phyloP scores from a whole-genome alignment of 2,797 vertebrate genomes.

The Cheirogaleus major region DNA sequence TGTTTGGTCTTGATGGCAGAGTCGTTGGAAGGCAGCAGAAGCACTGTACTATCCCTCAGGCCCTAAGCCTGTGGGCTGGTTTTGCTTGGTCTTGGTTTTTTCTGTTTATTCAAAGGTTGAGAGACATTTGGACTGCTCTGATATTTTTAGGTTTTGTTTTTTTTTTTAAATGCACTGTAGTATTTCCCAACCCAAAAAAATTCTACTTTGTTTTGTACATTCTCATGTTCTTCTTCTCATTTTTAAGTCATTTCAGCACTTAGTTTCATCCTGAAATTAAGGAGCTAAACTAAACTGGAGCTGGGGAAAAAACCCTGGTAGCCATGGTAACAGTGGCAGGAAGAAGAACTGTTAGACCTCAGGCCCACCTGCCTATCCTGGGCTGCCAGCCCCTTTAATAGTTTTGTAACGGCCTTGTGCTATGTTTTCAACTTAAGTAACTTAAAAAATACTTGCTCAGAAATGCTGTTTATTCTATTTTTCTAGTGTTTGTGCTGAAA shows the following conservation, averaged over 20 bases:
- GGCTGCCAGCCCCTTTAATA: not conserved
- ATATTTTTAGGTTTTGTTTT: not conserved
- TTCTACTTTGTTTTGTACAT: not conserved
- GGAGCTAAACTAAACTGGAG: not conserved
- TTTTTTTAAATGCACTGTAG: not conserved
- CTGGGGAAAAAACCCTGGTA: not conserved
- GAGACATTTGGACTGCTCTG: not conserved
- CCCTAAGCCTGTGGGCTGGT: not conserved
- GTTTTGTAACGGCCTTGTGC: fast-evolving
- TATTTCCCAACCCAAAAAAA: not conserved
- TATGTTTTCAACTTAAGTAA: fast-evolving
- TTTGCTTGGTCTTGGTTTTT: fast-evolving
- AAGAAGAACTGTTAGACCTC: not conserved
- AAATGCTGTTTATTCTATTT: not conserved
- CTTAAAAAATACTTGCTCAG: not conserved
- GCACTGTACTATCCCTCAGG: not conserved
- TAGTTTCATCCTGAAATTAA: not conserved
- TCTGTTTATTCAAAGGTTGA: not conserved
- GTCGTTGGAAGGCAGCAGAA: not conserved
- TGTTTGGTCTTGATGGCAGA: fast-evolving
- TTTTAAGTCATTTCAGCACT: not conserved
- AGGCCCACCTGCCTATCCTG: too few species aligned
- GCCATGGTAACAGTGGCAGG: not conserved
- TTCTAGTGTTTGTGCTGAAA: not conserved
- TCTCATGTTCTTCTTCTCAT: not conserved